Evolutionary conservation across 2,888 invertebrate species (phyloP).

Genomic region (Dyspetes luteomarginatus): DNA sequence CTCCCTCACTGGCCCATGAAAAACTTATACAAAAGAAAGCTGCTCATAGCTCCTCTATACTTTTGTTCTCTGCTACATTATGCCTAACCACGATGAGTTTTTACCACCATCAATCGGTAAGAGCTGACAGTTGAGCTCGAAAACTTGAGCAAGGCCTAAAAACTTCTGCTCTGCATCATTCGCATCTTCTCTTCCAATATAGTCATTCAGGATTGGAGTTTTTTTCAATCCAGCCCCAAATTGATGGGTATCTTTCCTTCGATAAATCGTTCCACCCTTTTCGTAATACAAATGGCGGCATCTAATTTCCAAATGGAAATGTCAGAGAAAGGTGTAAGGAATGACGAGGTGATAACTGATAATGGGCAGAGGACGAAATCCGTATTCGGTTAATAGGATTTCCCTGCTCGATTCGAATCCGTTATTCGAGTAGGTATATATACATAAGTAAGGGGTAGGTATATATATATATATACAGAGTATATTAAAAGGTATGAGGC

Average conservation of each 20-base stretch:
- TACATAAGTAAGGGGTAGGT: neutral
- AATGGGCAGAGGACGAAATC: conserved; percentile 9
- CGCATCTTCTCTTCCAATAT: neutral
- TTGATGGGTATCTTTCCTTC: neutral
- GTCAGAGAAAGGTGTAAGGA: neutral
- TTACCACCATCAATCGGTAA: neutral
- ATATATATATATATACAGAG: neutral
- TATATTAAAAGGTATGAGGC: conserved; percentile 1
- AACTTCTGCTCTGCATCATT: conserved; percentile 2
- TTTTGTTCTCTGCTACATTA: conserved; percentile 19
- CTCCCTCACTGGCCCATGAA: neutral
- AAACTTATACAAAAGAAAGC: conserved; percentile 20
- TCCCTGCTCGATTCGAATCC: neutral
- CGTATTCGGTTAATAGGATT: conserved; percentile 3
- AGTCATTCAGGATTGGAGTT: conserved; percentile 1
- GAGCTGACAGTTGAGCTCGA: neutral
- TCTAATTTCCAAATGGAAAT: conserved; percentile 17
- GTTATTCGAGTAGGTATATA: neutral
- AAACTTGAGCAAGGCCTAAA: neutral
- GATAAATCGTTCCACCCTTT: neutral
- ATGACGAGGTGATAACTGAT: conserved; percentile 18
- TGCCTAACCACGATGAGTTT: neutral
- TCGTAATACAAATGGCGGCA: neutral
- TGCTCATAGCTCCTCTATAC: conserved; percentile 5
- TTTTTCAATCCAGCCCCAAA: neutral